Percentiles rank a stretch among this genome's conserved stretches.
Conservation (phyloP, 2,888 invertebrate species). For the Drosophila subsilvestris region DNA sequence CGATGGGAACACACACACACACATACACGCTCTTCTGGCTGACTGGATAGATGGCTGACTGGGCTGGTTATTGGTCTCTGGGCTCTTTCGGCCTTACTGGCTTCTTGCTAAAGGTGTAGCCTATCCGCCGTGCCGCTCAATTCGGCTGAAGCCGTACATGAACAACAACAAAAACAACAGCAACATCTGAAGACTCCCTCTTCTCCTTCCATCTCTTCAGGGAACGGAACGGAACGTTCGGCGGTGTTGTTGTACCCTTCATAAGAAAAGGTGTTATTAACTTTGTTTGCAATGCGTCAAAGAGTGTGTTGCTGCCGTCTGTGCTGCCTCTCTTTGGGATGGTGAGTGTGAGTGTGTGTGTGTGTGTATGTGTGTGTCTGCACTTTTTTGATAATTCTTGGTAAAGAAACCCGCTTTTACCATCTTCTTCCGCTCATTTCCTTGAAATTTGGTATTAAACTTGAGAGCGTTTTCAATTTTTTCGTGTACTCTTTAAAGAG, state of each 20-base stretch:
- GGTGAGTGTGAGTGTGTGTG: conserved; percentile 24
- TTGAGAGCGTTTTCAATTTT: conserved; percentile 62
- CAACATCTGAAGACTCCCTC: not conserved
- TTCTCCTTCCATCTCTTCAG: not conserved
- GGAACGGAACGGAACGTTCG: not conserved
- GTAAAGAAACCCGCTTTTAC: conserved; percentile 75
- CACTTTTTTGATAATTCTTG: conserved; percentile 75
- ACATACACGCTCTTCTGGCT: conserved; percentile 19
- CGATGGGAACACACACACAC: conserved; percentile 7
- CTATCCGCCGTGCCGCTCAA: conserved; percentile 20
- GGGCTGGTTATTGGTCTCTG: conserved; percentile 8
- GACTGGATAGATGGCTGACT: conserved; percentile 1
- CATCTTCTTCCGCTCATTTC: conserved; percentile 78
- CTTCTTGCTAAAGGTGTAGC: conserved; percentile 52
- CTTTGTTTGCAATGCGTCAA: conserved; percentile 66
- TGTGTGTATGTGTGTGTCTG: conserved; percentile 42
- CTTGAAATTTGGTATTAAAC: conserved; percentile 75
- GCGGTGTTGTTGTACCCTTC: conserved; percentile 66
- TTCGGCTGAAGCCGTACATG: conserved; percentile 54
- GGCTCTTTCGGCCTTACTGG: conserved; percentile 34
- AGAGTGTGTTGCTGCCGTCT: conserved; percentile 36
- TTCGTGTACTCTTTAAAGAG: not conserved
- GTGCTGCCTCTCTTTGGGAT: conserved; percentile 5
- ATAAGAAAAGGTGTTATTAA: conserved; percentile 77
- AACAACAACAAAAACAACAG: conserved; percentile 21